Evolutionary conservation across 2,797 vertebrate species (phyloP).

Genomic region (Mycteria americana): DNA sequence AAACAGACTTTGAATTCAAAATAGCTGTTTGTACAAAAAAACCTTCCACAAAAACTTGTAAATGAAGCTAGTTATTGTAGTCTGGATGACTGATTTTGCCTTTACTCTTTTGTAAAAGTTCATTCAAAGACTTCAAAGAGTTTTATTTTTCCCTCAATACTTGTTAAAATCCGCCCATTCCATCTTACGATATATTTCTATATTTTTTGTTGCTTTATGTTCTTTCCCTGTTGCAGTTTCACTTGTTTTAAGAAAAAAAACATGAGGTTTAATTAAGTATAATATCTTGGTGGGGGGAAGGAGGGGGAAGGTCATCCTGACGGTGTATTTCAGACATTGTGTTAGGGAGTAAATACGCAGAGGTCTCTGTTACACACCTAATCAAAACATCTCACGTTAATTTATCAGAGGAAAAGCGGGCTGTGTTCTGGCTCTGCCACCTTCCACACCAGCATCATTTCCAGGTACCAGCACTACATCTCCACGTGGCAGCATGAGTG

Average conservation of each 20-base stretch:
- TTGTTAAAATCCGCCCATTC: not conserved
- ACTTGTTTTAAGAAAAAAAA: not conserved
- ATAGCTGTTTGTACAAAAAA: not conserved
- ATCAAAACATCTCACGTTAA: not conserved
- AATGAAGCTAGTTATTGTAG: not conserved
- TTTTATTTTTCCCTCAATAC: not conserved
- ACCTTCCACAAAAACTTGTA: conserved; percentile 7
- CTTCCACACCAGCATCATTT: not conserved
- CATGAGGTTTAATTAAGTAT: not conserved
- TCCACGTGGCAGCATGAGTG: not conserved
- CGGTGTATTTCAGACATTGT: not conserved
- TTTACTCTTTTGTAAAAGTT: not conserved
- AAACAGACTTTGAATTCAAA: conserved; percentile 14
- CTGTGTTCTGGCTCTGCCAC: not conserved
- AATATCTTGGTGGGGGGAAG: not conserved
- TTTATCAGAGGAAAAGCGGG: not conserved
- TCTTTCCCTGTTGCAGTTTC: not conserved
- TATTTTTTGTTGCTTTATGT: not conserved
- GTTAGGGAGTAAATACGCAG: not conserved
- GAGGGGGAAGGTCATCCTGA: not conserved
- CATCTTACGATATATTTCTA: not conserved
- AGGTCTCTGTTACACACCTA: conserved; percentile 35
- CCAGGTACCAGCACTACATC: not conserved
- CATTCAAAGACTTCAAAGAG: not conserved
- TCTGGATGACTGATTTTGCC: not conserved